A percentile compares a stretch with the other conserved stretches of the same genome.
Conservation (phyloP, 2,888 invertebrate species). For the Drosophila birchii region DNA sequence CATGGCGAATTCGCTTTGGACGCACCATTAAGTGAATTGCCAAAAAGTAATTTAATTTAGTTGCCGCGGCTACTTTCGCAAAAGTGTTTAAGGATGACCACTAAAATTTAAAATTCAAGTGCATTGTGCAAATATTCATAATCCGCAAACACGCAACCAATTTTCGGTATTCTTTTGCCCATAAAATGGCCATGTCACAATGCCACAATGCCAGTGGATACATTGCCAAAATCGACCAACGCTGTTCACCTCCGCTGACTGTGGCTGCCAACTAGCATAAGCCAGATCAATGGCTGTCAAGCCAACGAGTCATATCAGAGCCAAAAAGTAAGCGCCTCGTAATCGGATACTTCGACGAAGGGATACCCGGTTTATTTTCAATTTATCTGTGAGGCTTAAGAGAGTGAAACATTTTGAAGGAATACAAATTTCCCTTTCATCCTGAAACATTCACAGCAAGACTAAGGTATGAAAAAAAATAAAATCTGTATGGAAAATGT, state of each 20-base stretch:
- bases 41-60: slow-evolving; percentile 34
- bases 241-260: slow-evolving; percentile 35
- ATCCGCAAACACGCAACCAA: slow-evolving; percentile 5
- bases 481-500: neutral
- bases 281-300: slow-evolving; percentile 64
- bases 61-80: slow-evolving; percentile 14
- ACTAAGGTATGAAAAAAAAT: neutral
- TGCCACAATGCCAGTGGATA: slow-evolving; percentile 30
- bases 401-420: too few relatives aligned
- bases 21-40: slow-evolving; percentile 26
- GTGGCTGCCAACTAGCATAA: slow-evolving; percentile 56
- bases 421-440: neutral
- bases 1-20: slow-evolving; percentile 30
- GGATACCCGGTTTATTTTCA: neutral
- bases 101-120: neutral
- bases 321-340: slow-evolving; percentile 20
- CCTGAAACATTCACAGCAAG: neutral
- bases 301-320: slow-evolving; percentile 39
- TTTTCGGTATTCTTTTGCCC: slow-evolving; percentile 40
- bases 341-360: neutral
- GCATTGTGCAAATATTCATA: slow-evolving; percentile 10
- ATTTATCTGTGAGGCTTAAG: neutral
- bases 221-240: slow-evolving; percentile 48
- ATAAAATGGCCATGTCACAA: slow-evolving; percentile 50
- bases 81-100: neutral